These are phyloP conservation scores for Rhynchophorus ferrugineus DNA, from an alignment of 1,140 invertebrate species.

Conservation along the genomic window DNA sequence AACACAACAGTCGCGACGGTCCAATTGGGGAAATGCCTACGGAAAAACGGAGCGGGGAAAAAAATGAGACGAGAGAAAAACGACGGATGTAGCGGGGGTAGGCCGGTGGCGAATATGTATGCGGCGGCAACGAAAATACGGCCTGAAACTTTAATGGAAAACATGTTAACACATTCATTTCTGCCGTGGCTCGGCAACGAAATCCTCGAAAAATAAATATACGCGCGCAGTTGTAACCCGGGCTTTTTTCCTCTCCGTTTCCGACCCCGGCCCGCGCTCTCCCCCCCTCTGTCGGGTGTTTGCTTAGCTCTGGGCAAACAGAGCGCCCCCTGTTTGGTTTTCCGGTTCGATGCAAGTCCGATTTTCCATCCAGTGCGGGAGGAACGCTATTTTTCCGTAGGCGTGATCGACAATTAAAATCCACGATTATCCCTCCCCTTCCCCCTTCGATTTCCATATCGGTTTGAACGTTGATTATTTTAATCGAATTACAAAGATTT, in stretches of 20 bases:
- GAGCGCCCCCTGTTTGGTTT: constrained; percentile 32
- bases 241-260: constrained; percentile 28
- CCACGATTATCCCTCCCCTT: constrained; percentile 1
- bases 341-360: constrained; percentile 30
- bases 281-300: constrained; percentile 35
- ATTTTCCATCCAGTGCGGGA: constrained; percentile 17
- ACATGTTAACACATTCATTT: constrained; percentile 27
- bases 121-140: constrained; percentile 4
- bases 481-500: too few species aligned
- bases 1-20: too few species aligned
- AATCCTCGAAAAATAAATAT: constrained; percentile 30
- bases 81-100: too few species aligned
- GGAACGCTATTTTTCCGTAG: constrained; percentile 6
- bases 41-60: too few species aligned
- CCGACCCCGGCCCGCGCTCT: constrained; percentile 22
- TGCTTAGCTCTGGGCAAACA: constrained; percentile 31
- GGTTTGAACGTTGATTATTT: too few species aligned
- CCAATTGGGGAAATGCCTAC: too few species aligned
- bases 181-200: constrained; percentile 16
- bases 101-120: too few species aligned
- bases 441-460: too few species aligned
- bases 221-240: constrained; percentile 21
- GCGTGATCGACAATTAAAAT: constrained; percentile 21
- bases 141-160: constrained; percentile 2
- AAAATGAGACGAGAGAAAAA: too few species aligned